A percentile compares a stretch with the other conserved stretches of the same genome.
These are phyloP conservation scores for Salticus scenicus DNA, from an alignment of 2,888 invertebrate genomes.

Conservation along the genomic window DNA sequence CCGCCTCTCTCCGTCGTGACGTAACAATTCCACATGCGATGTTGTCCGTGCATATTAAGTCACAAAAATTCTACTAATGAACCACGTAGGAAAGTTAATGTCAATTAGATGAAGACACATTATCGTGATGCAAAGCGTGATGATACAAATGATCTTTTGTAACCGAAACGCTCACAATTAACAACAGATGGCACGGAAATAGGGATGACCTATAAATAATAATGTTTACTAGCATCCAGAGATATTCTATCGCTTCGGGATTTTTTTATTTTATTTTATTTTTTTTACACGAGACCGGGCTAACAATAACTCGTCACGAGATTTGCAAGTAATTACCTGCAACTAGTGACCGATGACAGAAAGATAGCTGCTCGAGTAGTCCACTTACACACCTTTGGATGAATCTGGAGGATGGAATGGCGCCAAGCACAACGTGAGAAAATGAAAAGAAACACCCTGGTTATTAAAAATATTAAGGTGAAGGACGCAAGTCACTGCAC, in stretches of 20 bases:
- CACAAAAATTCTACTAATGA: conserved; percentile 42
- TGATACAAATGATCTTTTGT: not conserved
- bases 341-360: conserved; percentile 3
- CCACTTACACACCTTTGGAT: not conserved
- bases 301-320: not conserved
- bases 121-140: not conserved
- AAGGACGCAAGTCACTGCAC: too few relatives aligned
- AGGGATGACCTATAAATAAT: conserved; percentile 11
- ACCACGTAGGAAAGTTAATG: conserved; percentile 19
- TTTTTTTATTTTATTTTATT: not conserved
- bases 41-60: conserved; percentile 43
- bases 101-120: conserved; percentile 27
- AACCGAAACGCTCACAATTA: not conserved
- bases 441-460: not conserved
- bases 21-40: conserved; percentile 57
- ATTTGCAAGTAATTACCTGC: not conserved
- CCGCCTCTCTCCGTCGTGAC: conserved; percentile 20
- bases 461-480: not conserved
- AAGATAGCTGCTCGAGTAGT: not conserved
- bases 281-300: not conserved
- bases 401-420: not conserved
- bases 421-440: not conserved
- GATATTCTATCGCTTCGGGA: not conserved
- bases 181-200: conserved; percentile 15
- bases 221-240: not conserved